Base-by-base conservation (phyloP, 2,113 vertebrate genomes). In the Sitta europaea region DNA sequence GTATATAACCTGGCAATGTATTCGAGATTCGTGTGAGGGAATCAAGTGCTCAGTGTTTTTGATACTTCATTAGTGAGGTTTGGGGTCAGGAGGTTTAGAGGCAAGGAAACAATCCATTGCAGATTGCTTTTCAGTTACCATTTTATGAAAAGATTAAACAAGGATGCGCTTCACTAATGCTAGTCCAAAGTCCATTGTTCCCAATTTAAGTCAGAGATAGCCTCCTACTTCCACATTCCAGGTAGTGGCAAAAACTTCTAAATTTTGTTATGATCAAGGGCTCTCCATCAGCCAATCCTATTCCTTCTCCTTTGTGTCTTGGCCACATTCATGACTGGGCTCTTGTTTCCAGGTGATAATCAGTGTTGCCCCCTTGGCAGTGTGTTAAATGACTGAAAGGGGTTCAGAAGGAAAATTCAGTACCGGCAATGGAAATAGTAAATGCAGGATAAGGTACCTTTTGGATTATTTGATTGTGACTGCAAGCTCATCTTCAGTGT, bases 181-280 rank as follows among this genome's bases (percentile, higher is more conserved):
- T 79, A 63, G 16, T 68, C 16, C 57, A 45, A 75, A 57, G 33
- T 63, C 5, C n/a, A 68, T 59, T 59, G 8, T 31, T 89, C 15
- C 14, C 5, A 5, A 9, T 40, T 71, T 55, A 81, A 59, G 29
- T 51, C 31, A 89, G 80, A 66, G 55, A 29, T 27, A 71, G 5
- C 17, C 10, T n/a, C 61, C 21, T 68, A 22, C 24, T 72, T 61
- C 25, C 17, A 2, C 2, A 0, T 62, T 59, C 8, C 36, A 36
- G 17, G 38, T 14, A 78, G 38, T 11, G 10, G 8, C 16, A 61
- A 22, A 19, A n/a, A 31, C 9, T 23, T 36, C 21, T 25, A 8
- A 36, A n/a, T 83, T 88, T 83, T 3, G 0, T 47, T 84, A 70
- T 55, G 21, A 63, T 40, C 0, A 0, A 67, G 29, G 48, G 2